phyloP scores from a whole-genome alignment of 2,888 invertebrate species.

The Serripes groenlandicus region DNA sequence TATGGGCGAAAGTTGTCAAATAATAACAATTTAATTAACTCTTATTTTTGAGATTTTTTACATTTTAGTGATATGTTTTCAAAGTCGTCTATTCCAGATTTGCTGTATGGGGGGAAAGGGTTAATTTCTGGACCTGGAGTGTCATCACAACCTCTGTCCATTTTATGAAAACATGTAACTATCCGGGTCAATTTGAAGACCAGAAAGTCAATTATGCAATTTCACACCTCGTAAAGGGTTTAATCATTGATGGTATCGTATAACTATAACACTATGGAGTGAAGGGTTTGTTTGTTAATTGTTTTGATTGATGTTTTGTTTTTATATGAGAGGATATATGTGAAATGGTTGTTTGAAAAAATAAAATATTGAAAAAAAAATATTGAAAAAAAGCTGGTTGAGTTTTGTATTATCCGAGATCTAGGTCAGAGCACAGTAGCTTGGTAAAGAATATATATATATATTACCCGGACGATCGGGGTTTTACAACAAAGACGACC shows the following conservation, averaged over 20 bases:
- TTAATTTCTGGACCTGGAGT: too few species aligned
- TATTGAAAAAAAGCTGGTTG: neutral
- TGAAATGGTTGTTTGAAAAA: constrained; percentile 27
- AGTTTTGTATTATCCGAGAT: neutral
- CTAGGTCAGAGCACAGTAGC: neutral
- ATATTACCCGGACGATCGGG: constrained; percentile 1
- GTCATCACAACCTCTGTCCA: too few species aligned
- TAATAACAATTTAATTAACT: too few species aligned
- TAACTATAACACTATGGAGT: too few species aligned
- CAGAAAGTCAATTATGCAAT: too few species aligned
- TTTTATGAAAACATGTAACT: too few species aligned
- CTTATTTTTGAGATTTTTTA: neutral
- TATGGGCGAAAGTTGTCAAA: too few species aligned
- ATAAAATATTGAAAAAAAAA: constrained; percentile 14
- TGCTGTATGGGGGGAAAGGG: too few species aligned
- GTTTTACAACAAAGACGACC: constrained; percentile 49
- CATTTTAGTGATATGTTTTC: neutral
- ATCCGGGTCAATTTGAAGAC: too few species aligned
- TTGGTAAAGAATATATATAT: too few species aligned
- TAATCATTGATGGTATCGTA: too few species aligned
- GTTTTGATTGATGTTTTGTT: constrained; percentile 24
- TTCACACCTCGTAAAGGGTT: too few species aligned
- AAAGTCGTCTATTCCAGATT: neutral
- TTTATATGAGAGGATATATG: constrained; percentile 23
- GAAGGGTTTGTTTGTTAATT: constrained; percentile 18